These are phyloP conservation scores for Odontamblyopus rebecca DNA, from an alignment of 2,797 vertebrate species.

Conservation along the genomic window DNA sequence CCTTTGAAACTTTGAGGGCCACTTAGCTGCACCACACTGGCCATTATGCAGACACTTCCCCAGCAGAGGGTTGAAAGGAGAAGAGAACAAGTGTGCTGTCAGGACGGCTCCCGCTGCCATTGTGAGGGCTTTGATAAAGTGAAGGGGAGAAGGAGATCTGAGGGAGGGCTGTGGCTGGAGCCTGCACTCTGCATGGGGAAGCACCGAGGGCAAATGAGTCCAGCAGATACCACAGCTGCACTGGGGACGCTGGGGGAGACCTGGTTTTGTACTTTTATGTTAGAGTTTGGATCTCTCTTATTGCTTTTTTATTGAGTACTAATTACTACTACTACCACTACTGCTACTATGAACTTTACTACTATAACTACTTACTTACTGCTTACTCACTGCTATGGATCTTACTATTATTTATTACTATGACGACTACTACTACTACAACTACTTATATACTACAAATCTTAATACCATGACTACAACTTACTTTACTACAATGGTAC, in stretches of 20 bases:
- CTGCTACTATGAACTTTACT: no score
- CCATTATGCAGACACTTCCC: conserved; percentile 51
- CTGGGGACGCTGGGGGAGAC: background rate
- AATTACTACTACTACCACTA: no score
- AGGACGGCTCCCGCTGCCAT: conserved; percentile 48
- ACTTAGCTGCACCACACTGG: conserved; percentile 68
- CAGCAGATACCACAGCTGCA: conserved; percentile 41
- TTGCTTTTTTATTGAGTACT: background rate
- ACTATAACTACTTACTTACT: no score
- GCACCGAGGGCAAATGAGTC: conserved; percentile 65
- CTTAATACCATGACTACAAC: no score
- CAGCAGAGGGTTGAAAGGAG: conserved; percentile 63
- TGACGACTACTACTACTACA: no score
- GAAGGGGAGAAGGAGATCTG: conserved; percentile 46
- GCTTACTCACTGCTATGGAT: no score
- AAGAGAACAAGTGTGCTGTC: conserved; percentile 68
- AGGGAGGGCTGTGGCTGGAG: conserved; percentile 25
- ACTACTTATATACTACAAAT: no score
- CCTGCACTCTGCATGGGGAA: conserved; percentile 21
- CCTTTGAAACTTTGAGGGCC: conserved; percentile 54
- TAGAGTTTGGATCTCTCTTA: background rate
- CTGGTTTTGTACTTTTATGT: background rate
- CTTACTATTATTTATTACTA: no score
- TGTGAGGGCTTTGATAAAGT: conserved; percentile 69
- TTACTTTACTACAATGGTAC: no score